Evolutionary conservation across 2,113 vertebrate genomes (phyloP), one percentile per base, ranked within the genome.

Genomic region (Tetraodon nigroviridis): DNA sequence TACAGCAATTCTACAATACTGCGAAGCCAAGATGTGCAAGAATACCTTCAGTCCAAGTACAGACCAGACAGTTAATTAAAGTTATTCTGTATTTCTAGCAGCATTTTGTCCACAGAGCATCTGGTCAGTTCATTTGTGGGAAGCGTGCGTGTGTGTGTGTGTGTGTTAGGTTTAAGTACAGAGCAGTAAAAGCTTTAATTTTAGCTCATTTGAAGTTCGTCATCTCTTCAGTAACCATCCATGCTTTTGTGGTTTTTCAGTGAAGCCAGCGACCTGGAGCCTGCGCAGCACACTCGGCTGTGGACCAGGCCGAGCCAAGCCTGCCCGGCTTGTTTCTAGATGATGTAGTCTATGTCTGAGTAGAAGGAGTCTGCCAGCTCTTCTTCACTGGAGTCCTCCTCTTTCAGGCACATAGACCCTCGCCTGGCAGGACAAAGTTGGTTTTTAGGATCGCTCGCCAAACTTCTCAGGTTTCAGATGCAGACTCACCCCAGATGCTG

Each of bases 401-500:
- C 61, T 68, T 83, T 81, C 37, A 90, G 80, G 61, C 91, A 92
- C 81, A 90, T 72, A 40, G 89, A 88, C 3, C 89, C 87, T 59
- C 86, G 80, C 37, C 91, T 92, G 82, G 63, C 20, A 58, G 53
- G 50, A 64, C 16, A 56, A 55, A 21, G 21, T 22, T 68, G 13
- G 16, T 37, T 6, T 8, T 37, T 37, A 13, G 1, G 50, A 53
- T 41, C 10, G 32, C 45, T 45, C 15, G 7, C 6, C 3, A 21
- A 15, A 48, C 7, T 48, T 18, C 3, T n/a, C 8, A 2, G 2
- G 7, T 5, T 21, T 22, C 2, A 22, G 40, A 42, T 16, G 15
- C 57, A 27, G 10, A 13, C 81, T 87, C 81, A 97, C 96, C 94
- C 92, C 13, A 91, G 90, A 12, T 90, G 86, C 55, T 96, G 93